Base-by-base conservation (phyloP, 2,113 vertebrate species). In the Campylomormyrus numenius region DNA sequence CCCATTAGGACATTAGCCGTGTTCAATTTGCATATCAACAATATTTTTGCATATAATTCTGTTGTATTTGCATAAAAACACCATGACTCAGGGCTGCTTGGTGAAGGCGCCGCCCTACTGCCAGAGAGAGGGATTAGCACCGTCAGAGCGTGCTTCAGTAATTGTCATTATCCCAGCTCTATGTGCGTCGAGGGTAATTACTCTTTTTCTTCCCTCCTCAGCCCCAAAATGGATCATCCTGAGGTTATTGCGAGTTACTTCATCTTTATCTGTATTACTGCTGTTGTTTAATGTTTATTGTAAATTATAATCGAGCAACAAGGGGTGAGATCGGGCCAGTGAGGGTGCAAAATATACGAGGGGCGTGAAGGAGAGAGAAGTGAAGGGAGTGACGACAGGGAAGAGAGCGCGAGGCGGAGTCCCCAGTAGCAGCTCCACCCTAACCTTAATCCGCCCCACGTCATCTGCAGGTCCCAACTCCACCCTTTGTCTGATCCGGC, bases 331-430 rank as follows among this genome's bases (percentile, higher is more conserved):
- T 89, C 15, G 85, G 9, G 89, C 62, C 50, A 83, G 85, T 62
- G 91, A 88, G 46, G 31, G 88, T 89, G 91, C 92, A 77, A 89
- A 90, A 90, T 89, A 88, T 92, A 91, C 91, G 88, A 92, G 88
- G 50, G 88, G 91, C 87, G 89, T 45, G 89, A 90, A 84, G 89
- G 91, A 11, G 87, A 24, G 45, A 52, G 80, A 39, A 90, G 93
- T 92, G 93, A 93, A 89, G 91, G 90, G 27, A 31, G n/a, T n/a
- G 62, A 70, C 3, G 24, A 13, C 56, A 31, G 27, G 27, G 27
- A 70, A 31, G 2, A 1, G 62, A 50, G 10, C 0, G 13, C 13
- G 10, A 53, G 50, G 50, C 15, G 0, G 50, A 15, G 50, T 17
- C 50, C 4, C 50, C 50, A 52, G 1, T 52, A 52, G 50, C 50